phyloP scores from a whole-genome alignment of 1,140 invertebrate species.

The Neodiprion pinetum region DNA sequence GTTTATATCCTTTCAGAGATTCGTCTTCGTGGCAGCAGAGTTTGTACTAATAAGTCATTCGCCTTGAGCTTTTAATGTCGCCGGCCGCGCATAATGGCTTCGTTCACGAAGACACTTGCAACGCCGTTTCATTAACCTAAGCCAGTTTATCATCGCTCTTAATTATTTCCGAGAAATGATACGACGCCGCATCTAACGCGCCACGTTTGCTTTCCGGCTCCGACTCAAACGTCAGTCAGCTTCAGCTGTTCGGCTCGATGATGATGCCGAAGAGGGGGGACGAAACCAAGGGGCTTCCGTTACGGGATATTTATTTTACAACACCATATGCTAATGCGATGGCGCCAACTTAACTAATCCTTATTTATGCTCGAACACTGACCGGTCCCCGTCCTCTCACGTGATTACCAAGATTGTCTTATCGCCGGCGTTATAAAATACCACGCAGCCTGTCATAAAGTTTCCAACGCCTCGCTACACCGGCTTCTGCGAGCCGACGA shows the following conservation, averaged over 20 bases:
- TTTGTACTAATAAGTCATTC: background rate
- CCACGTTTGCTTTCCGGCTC: background rate
- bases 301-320: background rate
- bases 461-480: too few species aligned
- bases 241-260: too few species aligned
- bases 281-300: too few species aligned
- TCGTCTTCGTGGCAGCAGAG: background rate
- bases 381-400: background rate
- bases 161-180: background rate
- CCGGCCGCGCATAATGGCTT: conserved; percentile 3
- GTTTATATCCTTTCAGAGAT: background rate
- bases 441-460: too few species aligned
- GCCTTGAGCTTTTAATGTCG: background rate
- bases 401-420: background rate
- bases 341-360: background rate
- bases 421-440: background rate
- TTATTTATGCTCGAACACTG: background rate
- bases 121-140: conserved; percentile 1
- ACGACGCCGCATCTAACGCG: background rate
- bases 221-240: too few species aligned
- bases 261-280: too few species aligned
- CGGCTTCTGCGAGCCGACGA: too few species aligned
- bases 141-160: background rate
- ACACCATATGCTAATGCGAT: background rate
- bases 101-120: background rate